Conservation (phyloP, 2,113 vertebrate species). For the Cisticola juncidis region DNA sequence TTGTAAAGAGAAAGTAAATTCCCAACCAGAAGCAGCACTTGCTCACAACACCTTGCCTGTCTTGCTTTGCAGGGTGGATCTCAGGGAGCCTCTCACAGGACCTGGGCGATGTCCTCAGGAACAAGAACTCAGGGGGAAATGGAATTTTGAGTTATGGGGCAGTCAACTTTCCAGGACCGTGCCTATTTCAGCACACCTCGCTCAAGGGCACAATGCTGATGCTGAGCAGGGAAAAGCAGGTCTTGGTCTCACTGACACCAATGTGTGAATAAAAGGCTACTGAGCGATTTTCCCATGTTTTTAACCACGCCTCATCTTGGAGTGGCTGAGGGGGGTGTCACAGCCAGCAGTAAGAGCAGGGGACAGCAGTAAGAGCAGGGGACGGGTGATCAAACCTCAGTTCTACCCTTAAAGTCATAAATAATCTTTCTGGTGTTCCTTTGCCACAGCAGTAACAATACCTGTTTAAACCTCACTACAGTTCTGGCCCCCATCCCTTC, state of each 20-base stretch:
- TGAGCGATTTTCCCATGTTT: neutral
- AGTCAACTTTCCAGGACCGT: neutral
- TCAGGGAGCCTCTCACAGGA: neutral
- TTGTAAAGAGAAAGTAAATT: neutral
- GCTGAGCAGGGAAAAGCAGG: accelerated
- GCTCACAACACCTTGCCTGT: neutral
- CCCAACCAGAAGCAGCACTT: neutral
- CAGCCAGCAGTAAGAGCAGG: neutral
- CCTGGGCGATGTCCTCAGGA: neutral
- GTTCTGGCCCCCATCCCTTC: neutral
- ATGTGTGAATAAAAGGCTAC: neutral
- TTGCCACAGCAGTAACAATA: accelerated
- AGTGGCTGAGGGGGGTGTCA: neutral
- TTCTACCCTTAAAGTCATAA: neutral
- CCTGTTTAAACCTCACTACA: neutral
- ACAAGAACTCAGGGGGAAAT: neutral
- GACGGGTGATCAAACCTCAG: neutral
- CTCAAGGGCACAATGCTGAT: accelerated
- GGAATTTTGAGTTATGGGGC: neutral
- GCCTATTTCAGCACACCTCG: neutral
- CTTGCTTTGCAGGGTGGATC: neutral
- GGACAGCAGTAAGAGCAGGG: neutral
- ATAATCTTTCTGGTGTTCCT: neutral
- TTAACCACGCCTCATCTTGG: accelerated
- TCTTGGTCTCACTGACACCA: neutral